Conservation (phyloP, 1,140 invertebrate species). For the Anastrepha ludens region DNA sequence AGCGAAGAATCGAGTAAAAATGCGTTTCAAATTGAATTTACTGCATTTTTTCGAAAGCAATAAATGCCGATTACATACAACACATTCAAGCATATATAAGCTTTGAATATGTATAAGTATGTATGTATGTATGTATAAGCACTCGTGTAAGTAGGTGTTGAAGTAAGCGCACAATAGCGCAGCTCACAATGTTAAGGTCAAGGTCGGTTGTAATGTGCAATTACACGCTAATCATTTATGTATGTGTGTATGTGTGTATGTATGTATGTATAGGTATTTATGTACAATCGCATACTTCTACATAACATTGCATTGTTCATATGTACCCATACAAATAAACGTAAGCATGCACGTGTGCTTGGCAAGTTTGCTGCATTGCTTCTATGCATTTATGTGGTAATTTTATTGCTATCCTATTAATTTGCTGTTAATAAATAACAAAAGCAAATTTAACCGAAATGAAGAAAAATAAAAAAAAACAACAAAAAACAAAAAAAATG, state of each 20-base stretch:
- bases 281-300: too few relatives aligned
- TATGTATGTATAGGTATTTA: too few relatives aligned
- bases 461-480: too few relatives aligned
- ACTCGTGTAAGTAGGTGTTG: not conserved
- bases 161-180: not conserved
- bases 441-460: not conserved
- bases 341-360: too few relatives aligned
- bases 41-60: not conserved
- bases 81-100: not conserved
- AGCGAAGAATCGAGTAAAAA: not conserved
- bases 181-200: slow-evolving; percentile 39
- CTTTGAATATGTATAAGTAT: too few relatives aligned
- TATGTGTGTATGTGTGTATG: not conserved
- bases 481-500: too few relatives aligned
- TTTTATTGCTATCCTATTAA: not conserved
- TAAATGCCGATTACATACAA: not conserved
- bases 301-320: too few relatives aligned
- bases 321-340: too few relatives aligned
- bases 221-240: not conserved
- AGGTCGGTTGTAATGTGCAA: slow-evolving; percentile 7
- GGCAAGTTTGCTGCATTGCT: too few relatives aligned
- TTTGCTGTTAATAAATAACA: not conserved
- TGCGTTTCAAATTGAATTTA: not conserved
- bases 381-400: not conserved
- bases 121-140: too few relatives aligned